A percentile compares a stretch with the other conserved stretches of the same genome.
These are phyloP conservation scores for Euthynnus affinis DNA, from an alignment of 2,797 vertebrate genomes.

Conservation along the genomic window DNA sequence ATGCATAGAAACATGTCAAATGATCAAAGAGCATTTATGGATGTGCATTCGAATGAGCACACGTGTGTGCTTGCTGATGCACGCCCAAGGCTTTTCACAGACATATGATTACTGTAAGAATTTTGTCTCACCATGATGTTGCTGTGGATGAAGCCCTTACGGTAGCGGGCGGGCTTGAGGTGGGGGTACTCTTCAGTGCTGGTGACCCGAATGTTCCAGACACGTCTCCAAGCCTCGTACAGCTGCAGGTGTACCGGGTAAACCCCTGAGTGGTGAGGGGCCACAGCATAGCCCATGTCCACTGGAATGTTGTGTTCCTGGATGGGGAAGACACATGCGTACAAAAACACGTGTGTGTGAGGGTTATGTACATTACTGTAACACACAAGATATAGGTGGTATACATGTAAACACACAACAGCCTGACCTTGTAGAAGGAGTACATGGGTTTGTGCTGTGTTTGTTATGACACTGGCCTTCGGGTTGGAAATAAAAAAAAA, in stretches of 20 bases:
- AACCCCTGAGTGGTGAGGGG: constrained; percentile 97
- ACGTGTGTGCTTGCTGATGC: background rate
- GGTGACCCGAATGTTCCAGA: constrained; percentile 95
- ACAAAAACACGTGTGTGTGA: constrained; percentile 14
- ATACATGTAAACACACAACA: constrained; percentile 56
- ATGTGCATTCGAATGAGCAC: constrained; percentile 1
- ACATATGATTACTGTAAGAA: background rate
- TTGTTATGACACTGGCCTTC: constrained; percentile 74
- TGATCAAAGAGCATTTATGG: constrained; percentile 35
- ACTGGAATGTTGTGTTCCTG: constrained; percentile 96
- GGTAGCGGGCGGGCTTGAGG: constrained; percentile 96
- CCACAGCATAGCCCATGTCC: constrained; percentile 95
- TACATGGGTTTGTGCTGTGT: constrained; percentile 47
- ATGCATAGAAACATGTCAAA: constrained; percentile 23
- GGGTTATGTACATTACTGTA: constrained; percentile 52
- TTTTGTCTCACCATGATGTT: constrained; percentile 92
- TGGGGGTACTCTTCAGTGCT: constrained; percentile 99
- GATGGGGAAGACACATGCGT: constrained; percentile 15
- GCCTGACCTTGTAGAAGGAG: constrained; percentile 67
- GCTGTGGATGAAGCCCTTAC: constrained; percentile 95
- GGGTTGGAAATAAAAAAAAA: constrained; percentile 59
- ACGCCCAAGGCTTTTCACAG: constrained; percentile 1
- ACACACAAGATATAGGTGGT: constrained; percentile 45
- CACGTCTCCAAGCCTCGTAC: constrained; percentile 96
- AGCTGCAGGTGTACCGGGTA: constrained; percentile 97